A percentile compares a stretch with the other conserved stretches of the same genome.
Evolutionary conservation across 2,888 invertebrate genomes (phyloP).

Genomic region (Bedellia somnulentella): DNA sequence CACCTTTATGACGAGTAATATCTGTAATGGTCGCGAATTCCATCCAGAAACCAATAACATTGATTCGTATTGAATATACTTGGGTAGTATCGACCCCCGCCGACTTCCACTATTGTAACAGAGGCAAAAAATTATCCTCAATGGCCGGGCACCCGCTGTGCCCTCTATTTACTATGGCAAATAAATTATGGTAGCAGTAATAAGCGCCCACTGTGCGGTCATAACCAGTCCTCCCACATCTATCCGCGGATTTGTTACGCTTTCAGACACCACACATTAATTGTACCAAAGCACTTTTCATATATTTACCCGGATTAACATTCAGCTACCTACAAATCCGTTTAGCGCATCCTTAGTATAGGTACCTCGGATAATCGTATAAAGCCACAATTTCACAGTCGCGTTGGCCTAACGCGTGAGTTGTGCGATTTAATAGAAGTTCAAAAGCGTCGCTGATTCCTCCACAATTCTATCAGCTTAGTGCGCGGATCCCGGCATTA

Average conservation of each 20-base stretch:
- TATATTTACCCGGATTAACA: not conserved
- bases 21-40: too few relatives aligned
- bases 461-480: slow-evolving; percentile 61
- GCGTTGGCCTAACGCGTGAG: slow-evolving; percentile 51
- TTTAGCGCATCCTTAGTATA: too few relatives aligned
- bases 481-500: slow-evolving; percentile 48
- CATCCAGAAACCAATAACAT: too few relatives aligned
- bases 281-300: not conserved
- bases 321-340: not conserved
- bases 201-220: slow-evolving; percentile 5
- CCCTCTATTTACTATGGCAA: slow-evolving; percentile 44
- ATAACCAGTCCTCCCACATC: slow-evolving; percentile 9
- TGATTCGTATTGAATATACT: too few relatives aligned
- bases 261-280: not conserved
- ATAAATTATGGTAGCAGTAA: slow-evolving; percentile 36
- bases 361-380: too few relatives aligned
- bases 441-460: slow-evolving; percentile 57
- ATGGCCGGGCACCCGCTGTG: slow-evolving; percentile 30
- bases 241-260: slow-evolving; percentile 25
- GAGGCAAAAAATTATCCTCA: slow-evolving; percentile 38
- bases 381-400: slow-evolving; percentile 54
- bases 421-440: slow-evolving; percentile 59
- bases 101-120: too few relatives aligned
- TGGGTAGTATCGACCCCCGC: too few relatives aligned
- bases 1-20: too few relatives aligned